Conservation (phyloP, 2,113 vertebrate genomes). For the Gavia stellata region DNA sequence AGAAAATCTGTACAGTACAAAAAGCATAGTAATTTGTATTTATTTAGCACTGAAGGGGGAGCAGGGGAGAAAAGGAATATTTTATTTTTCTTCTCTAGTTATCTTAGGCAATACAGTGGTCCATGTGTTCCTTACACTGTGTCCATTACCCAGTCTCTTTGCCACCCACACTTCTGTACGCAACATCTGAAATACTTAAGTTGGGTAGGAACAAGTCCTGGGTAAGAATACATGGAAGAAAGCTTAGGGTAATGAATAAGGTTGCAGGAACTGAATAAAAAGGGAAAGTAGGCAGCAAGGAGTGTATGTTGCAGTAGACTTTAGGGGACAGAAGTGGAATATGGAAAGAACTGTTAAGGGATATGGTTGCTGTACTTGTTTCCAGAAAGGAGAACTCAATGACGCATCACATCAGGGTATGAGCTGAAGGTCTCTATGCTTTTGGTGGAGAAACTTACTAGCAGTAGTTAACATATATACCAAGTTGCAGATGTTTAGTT, state of each 20-base stretch:
- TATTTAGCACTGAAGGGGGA: background rate
- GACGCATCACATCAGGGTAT: background rate
- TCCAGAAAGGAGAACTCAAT: background rate
- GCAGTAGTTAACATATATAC: background rate
- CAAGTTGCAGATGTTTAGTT: background rate
- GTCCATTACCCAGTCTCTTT: background rate
- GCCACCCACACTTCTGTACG: background rate
- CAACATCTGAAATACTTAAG: background rate
- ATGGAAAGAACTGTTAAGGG: background rate
- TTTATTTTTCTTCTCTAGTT: background rate
- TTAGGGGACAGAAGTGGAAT: background rate
- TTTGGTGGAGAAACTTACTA: background rate
- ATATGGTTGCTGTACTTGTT: background rate
- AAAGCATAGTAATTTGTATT: background rate
- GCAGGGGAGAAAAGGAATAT: background rate
- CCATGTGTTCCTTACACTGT: background rate
- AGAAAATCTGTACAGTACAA: background rate
- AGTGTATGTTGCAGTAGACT: background rate
- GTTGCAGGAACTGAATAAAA: background rate
- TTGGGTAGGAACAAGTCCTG: background rate
- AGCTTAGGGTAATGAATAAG: background rate
- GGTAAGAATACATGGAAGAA: background rate
- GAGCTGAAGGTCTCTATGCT: background rate
- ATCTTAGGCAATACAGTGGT: background rate
- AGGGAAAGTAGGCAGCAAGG: background rate